A percentile compares a stretch with the other conserved stretches of the same genome.
phyloP scores from a whole-genome alignment of 64 coral and sea anemone species.

The Trachythela sp. region DNA sequence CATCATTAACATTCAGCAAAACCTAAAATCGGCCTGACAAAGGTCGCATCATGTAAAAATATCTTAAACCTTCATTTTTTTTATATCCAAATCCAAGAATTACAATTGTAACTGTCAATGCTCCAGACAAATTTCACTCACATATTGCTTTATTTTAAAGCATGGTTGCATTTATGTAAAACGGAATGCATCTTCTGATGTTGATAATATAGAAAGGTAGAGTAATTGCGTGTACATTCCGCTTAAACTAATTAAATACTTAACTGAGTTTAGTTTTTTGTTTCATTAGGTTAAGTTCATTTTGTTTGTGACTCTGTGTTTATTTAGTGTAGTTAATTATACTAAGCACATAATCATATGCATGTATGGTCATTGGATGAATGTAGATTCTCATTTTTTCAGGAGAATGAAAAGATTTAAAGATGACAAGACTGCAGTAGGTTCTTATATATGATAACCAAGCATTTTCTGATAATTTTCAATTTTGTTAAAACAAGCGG shows the following conservation, averaged over 20 bases:
- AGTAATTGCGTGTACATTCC: background rate
- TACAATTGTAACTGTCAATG: too few species aligned
- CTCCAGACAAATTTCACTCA: background rate
- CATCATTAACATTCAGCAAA: too few species aligned
- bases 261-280: too few species aligned
- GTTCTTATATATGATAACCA: background rate
- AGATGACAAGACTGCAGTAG: conserved; percentile 41
- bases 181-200: conserved; percentile 60
- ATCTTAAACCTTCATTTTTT: too few species aligned
- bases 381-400: background rate
- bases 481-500: background rate
- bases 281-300: too few species aligned
- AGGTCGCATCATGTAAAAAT: too few species aligned
- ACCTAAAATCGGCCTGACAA: too few species aligned
- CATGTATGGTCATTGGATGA: background rate
- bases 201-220: conserved; percentile 59
- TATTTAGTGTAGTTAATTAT: too few species aligned
- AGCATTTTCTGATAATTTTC: background rate
- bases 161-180: conserved; percentile 93
- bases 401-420: conserved; percentile 59
- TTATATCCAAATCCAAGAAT: too few species aligned
- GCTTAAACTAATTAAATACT: too few species aligned
- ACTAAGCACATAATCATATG: too few species aligned
- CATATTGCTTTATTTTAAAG: conserved; percentile 23
- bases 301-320: too few species aligned